Conservation (phyloP, 30 jellyfish, hydroid and myxozoan species). For the Aurelia coerulea region DNA sequence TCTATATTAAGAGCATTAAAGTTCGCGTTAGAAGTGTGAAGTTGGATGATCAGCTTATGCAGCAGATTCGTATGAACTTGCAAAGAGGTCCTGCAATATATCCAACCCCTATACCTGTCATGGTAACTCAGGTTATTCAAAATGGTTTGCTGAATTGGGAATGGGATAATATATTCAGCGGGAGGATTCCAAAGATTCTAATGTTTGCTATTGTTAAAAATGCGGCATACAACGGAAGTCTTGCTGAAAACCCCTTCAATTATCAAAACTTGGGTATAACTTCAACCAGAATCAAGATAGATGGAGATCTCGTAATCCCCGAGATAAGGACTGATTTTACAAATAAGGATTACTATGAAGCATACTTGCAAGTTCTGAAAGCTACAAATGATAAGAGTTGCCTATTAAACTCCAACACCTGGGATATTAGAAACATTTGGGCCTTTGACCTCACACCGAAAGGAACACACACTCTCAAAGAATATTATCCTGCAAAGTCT, state of each 20-base stretch:
- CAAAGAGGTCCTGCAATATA: background rate
- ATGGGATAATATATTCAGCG: background rate
- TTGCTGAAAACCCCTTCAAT: background rate
- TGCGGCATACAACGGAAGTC: background rate
- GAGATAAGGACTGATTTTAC: no score
- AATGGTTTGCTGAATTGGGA: conserved; percentile 1
- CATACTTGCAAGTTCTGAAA: background rate
- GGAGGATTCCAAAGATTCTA: background rate
- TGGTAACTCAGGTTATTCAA: background rate
- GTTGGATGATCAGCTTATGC: no score
- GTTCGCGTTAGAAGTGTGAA: no score
- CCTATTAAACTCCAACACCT: background rate
- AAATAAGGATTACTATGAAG: background rate
- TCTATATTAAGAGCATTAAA: no score
- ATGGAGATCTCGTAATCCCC: no score
- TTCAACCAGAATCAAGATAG: no score
- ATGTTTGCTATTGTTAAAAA: background rate
- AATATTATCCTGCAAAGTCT: background rate
- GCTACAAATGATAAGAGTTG: conserved; percentile 1
- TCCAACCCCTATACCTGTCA: background rate
- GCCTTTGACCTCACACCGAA: background rate
- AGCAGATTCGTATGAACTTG: no score
- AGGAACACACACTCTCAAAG: background rate
- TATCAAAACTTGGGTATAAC: no score
- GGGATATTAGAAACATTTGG: background rate